These are phyloP conservation scores for Lipophrys pholis DNA, from an alignment of 2,113 vertebrate genomes.

Conservation along the genomic window DNA sequence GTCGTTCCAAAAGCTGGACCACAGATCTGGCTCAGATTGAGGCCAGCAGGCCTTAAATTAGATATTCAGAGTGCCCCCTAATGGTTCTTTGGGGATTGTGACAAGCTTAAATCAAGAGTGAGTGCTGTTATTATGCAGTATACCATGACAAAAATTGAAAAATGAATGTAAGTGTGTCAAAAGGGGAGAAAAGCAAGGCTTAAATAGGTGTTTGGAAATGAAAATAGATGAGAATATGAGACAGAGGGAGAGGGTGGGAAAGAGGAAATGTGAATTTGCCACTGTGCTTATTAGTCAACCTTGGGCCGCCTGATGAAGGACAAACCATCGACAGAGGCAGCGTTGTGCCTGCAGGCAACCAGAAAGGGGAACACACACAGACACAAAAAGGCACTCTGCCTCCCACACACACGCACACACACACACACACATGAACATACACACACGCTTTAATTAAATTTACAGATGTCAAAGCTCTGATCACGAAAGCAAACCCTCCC, in stretches of 20 bases:
- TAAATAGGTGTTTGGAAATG: constrained; percentile 7
- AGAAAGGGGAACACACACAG: constrained; percentile 48
- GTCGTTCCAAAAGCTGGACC: background rate
- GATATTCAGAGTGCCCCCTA: constrained; percentile 47
- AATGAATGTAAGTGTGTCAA: constrained; percentile 10
- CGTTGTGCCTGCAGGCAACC: constrained; percentile 59
- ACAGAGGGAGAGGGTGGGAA: background rate
- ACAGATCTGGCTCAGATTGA: constrained; percentile 13
- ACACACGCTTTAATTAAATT: constrained; percentile 66
- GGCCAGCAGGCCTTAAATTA: constrained; percentile 21
- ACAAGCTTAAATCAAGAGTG: constrained; percentile 51
- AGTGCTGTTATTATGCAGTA: constrained; percentile 32
- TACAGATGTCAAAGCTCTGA: constrained; percentile 69
- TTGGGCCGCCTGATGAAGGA: constrained; percentile 68
- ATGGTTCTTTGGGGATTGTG: constrained; percentile 32
- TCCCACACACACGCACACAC: constrained; percentile 24
- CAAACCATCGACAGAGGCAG: constrained; percentile 63
- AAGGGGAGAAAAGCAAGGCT: background rate
- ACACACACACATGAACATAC: constrained; percentile 25
- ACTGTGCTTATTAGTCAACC: constrained; percentile 64
- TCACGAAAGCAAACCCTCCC: constrained; percentile 52
- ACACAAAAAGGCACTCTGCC: constrained; percentile 14
- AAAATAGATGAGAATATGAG: constrained; percentile 10
- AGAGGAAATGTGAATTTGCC: constrained; percentile 38
- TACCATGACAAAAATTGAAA: constrained; percentile 8